Base-by-base conservation (phyloP, 2,797 vertebrate genomes). In the Sus cebifrons region DNA sequence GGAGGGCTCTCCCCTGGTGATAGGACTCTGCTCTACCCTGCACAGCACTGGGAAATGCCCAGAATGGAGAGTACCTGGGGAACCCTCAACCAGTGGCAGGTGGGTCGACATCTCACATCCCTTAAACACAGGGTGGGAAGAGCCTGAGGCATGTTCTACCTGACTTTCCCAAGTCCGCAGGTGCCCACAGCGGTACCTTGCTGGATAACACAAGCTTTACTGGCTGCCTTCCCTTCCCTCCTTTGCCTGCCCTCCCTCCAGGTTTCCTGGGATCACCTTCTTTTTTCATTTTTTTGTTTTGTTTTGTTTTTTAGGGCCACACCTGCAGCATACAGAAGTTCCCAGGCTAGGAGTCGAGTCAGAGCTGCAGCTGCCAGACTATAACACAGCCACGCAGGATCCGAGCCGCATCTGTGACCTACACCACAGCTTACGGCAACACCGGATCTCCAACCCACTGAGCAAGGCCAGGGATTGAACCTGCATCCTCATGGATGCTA, bases 161-260 rank as follows among this genome's bases (percentile, higher is more conserved):
- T 23, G 1, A 78, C 18, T 79, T 32, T 56, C 58, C 74, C 23
- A 32, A 64, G 44, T 4, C 68, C 8, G 0, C 32, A 13, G 68
- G 62, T 2, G 11, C n/a, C 29, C 81, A 20, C 17, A 1, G n/a
- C 2, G 11, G 52, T 4, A 2, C 20, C 13, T 6, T 3, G n/a
- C 60, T n/a, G 13, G 15, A 1, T 25, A 25, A 79, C 2, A 1
- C 1, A 3, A 3, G 12, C 11, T 58, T 23, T 13, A 1, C 3
- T 5, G 3, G 3, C 3, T 6, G 15, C 62, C 64, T 62, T 56
- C 20, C 17, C 15, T 67, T n/a, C 36, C 27, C 29, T 6, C 1
- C 20, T 44, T 32, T 15, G 0, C 15, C 0, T 36, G 32, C 11
- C 71, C 40, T 40, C 52, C 14, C 18, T 58, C 32, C 1, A 0